Evolutionary conservation across 2,888 invertebrate genomes (phyloP).

Genomic region (Caenorhabditis becei): DNA sequence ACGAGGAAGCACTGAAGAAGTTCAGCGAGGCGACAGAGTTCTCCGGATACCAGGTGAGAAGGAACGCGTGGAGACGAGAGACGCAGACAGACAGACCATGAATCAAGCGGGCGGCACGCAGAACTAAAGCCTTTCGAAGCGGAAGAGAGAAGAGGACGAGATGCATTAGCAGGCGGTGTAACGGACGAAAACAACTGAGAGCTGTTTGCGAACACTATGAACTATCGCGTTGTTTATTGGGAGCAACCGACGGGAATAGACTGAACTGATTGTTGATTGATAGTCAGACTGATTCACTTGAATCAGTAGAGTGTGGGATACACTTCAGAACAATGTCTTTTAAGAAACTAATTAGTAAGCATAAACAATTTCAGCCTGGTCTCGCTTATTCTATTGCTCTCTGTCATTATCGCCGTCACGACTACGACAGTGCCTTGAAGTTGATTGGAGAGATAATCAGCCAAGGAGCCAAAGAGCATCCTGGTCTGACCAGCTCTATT

Average conservation of each 20-base stretch:
- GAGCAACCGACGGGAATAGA: no score
- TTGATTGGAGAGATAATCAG: conserved; percentile 96
- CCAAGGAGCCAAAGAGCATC: conserved; percentile 95
- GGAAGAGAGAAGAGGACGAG: conserved; percentile 1
- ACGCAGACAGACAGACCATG: conserved; percentile 4
- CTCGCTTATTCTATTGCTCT: conserved; percentile 96
- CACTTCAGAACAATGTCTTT: no score
- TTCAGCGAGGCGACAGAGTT: conserved; percentile 92
- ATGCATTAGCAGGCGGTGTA: background rate
- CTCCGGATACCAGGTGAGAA: conserved; percentile 87
- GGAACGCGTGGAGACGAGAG: conserved; percentile 9
- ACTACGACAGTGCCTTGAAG: conserved; percentile 92
- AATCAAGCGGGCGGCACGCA: conserved; percentile 3
- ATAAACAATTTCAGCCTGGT: conserved; percentile 85
- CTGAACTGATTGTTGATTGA: no score
- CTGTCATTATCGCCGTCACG: conserved; percentile 94
- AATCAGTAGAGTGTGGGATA: no score
- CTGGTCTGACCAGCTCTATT: conserved; percentile 83
- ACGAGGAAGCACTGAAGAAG: conserved; percentile 92
- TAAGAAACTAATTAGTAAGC: no score
- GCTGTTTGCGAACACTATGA: background rate
- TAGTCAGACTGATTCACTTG: no score
- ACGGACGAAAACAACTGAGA: background rate
- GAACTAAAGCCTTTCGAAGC: conserved; percentile 4
- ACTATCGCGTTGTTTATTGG: background rate